Evolutionary conservation across 2,888 invertebrate genomes (phyloP).

Genomic region (Pachymerium ferrugineum): DNA sequence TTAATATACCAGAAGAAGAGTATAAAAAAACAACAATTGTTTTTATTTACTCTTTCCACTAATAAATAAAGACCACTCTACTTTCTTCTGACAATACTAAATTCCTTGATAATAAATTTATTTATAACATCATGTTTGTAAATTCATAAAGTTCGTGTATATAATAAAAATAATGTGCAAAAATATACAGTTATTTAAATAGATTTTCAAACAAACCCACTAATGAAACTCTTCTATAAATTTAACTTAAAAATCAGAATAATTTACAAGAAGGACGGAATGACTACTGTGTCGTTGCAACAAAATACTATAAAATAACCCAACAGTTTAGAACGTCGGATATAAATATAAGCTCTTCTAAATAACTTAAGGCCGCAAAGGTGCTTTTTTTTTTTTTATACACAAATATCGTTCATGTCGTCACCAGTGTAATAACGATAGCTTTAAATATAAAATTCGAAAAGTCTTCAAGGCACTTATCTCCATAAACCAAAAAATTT

Average conservation of each 20-base stretch:
- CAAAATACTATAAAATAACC: background rate
- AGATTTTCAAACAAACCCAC: background rate
- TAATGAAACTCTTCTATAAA: too few relatives aligned
- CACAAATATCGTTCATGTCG: too few relatives aligned
- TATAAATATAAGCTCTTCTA: background rate
- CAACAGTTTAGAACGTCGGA: slow-evolving; percentile 1
- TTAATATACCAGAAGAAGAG: too few relatives aligned
- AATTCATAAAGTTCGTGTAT: background rate
- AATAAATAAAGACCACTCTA: too few relatives aligned
- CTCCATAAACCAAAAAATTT: slow-evolving; percentile 35
- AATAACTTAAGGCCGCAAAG: background rate
- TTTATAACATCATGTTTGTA: background rate
- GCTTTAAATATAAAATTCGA: too few relatives aligned
- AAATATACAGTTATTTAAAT: background rate
- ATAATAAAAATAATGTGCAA: background rate
- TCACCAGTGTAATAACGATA: too few relatives aligned
- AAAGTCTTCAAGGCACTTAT: slow-evolving; percentile 28
- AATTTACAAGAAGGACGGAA: background rate
- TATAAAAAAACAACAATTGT: too few relatives aligned
- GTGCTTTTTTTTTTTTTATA: too few relatives aligned
- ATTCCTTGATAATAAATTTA: slow-evolving; percentile 17
- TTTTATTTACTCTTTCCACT: too few relatives aligned
- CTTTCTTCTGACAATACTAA: too few relatives aligned
- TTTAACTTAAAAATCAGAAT: too few relatives aligned
- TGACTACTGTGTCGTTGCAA: background rate